Evolutionary conservation across 2,888 invertebrate genomes (phyloP).

Genomic region (Isoperla grammatica): DNA sequence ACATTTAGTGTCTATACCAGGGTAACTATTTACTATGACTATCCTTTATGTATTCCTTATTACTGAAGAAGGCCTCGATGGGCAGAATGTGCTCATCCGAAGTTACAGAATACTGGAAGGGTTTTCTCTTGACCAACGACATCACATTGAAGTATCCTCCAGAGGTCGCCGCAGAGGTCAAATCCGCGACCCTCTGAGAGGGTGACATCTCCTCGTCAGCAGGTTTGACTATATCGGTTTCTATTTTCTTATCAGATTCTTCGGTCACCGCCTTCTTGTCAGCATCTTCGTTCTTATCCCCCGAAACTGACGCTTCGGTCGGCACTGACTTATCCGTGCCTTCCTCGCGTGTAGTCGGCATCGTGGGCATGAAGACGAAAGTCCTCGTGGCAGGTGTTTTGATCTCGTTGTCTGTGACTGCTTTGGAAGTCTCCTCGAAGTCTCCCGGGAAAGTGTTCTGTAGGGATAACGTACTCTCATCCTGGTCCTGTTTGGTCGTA

Average conservation of each 20-base stretch:
- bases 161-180: constrained; percentile 61
- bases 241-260: neutral
- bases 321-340: neutral
- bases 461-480: neutral
- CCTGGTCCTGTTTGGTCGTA: neutral
- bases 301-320: neutral
- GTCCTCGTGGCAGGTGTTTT: constrained; percentile 31
- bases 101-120: constrained; percentile 51
- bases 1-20: too few species aligned
- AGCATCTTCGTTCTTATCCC: neutral
- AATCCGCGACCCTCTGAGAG: constrained; percentile 55
- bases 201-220: constrained; percentile 21
- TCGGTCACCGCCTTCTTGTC: constrained; percentile 1
- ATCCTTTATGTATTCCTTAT: constrained; percentile 48
- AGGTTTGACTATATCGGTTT: neutral
- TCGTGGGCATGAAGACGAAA: constrained; percentile 25
- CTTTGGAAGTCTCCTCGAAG: constrained; percentile 29
- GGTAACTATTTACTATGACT: neutral
- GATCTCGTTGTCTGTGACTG: constrained; percentile 29
- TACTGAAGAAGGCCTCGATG: constrained; percentile 73
- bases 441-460: constrained; percentile 17
- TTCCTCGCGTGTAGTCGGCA: constrained; percentile 17
- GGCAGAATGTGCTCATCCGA: constrained; percentile 76
- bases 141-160: constrained; percentile 25
- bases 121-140: constrained; percentile 7